A percentile compares a stretch with the other conserved stretches of the same genome.
Evolutionary conservation across 2,797 vertebrate species (phyloP).

Genomic region (Leucoraja ocellata): DNA sequence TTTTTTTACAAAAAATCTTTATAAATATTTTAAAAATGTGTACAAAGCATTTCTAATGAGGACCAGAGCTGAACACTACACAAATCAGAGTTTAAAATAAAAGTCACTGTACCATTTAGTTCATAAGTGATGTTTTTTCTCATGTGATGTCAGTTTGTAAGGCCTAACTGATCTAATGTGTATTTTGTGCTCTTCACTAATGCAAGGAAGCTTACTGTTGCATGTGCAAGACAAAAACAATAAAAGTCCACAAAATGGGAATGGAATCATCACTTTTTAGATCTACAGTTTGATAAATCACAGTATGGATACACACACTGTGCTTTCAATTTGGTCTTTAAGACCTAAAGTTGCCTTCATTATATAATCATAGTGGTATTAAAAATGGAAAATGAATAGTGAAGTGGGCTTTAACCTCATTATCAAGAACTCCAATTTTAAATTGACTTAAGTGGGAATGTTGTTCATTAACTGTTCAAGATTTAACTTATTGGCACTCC

Average conservation of each 20-base stretch:
- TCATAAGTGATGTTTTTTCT: slow-evolving; percentile 66
- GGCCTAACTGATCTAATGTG: slow-evolving; percentile 68
- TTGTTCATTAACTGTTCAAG: slow-evolving; percentile 29
- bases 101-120: slow-evolving; percentile 67
- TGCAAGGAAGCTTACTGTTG: slow-evolving; percentile 19
- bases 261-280: slow-evolving; percentile 19
- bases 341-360: slow-evolving; percentile 20
- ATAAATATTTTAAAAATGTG: slow-evolving; percentile 84
- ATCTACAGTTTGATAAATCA: slow-evolving; percentile 19
- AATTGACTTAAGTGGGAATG: slow-evolving; percentile 34
- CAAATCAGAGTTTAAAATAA: slow-evolving; percentile 73
- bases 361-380: slow-evolving; percentile 32
- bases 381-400: slow-evolving; percentile 26
- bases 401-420: slow-evolving; percentile 6
- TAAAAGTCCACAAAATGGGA: slow-evolving; percentile 35
- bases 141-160: slow-evolving; percentile 66
- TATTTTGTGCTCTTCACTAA: slow-evolving; percentile 37
- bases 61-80: slow-evolving; percentile 59
- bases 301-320: slow-evolving; percentile 22
- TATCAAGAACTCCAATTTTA: slow-evolving; percentile 18
- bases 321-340: not conserved
- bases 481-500: slow-evolving; percentile 38
- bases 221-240: slow-evolving; percentile 33
- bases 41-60: slow-evolving; percentile 78
- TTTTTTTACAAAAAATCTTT: slow-evolving; percentile 76